A percentile compares a stretch with the other conserved stretches of the same genome.
Evolutionary conservation across 2,113 vertebrate species (phyloP).

Genomic region (Diadophis punctatus): DNA sequence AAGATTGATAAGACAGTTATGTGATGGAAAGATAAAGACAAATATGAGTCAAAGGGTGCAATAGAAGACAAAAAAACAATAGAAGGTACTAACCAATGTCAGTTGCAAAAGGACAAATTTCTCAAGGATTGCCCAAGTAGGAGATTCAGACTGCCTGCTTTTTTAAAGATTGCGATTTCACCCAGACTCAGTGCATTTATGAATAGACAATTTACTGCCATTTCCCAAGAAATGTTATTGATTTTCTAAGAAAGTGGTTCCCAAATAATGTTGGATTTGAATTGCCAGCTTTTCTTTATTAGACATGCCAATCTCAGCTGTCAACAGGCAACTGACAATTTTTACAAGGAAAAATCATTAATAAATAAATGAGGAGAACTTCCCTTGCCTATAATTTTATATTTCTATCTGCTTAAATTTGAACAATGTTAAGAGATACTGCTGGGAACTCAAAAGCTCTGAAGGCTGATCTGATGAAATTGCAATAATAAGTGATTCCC

Average conservation of each 20-base stretch:
- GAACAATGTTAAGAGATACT: background rate
- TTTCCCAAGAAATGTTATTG: background rate
- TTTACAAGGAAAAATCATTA: background rate
- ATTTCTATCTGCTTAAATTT: background rate
- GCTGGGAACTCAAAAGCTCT: background rate
- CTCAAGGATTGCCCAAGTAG: background rate
- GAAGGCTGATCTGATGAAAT: background rate
- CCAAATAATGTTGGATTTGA: background rate
- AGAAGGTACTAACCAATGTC: background rate
- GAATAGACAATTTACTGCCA: slow-evolving; percentile 33
- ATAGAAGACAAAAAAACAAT: background rate
- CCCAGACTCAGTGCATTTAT: background rate
- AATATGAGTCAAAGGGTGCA: background rate
- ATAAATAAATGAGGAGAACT: background rate
- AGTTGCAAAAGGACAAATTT: background rate
- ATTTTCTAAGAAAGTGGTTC: background rate
- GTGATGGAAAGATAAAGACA: background rate
- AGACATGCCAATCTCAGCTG: background rate
- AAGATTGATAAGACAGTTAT: background rate
- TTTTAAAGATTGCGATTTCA: slow-evolving; percentile 28
- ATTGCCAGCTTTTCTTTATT: background rate
- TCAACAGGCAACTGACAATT: background rate
- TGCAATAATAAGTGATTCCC: background rate
- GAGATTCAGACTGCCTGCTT: background rate
- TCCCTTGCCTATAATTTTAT: background rate